Conservation (phyloP, 2,113 vertebrate species). For the Prionailurus bengalensis region DNA sequence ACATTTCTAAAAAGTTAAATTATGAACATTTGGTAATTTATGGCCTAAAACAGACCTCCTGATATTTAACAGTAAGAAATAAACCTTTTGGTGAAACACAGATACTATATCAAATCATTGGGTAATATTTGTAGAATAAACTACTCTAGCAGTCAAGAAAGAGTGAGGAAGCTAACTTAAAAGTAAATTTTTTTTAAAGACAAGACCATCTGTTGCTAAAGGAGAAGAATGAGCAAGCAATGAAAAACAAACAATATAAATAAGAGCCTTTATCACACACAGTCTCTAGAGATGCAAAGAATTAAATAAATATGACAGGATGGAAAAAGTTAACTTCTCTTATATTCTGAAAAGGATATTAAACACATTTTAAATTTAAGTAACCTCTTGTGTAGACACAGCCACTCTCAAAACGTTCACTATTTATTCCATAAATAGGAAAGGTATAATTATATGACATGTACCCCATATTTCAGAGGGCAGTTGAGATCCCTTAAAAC, state of each 20-base stretch:
- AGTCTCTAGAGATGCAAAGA: neutral
- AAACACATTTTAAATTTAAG: neutral
- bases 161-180: neutral
- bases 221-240: neutral
- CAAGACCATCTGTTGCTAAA: neutral
- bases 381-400: neutral
- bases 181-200: neutral
- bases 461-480: neutral
- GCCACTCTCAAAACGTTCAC: neutral
- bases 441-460: neutral
- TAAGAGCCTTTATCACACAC: neutral
- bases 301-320: constrained; percentile 8
- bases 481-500: neutral
- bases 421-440: neutral
- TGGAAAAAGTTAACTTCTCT: neutral
- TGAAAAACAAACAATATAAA: neutral
- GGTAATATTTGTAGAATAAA: neutral
- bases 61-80: neutral
- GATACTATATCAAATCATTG: neutral
- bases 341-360: neutral
- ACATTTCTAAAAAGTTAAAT: neutral
- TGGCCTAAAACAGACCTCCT: neutral
- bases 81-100: neutral
- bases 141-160: neutral
- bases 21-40: neutral